These are phyloP conservation scores for Hipparchia semele DNA, from an alignment of 2,888 invertebrate species.

Conservation along the genomic window DNA sequence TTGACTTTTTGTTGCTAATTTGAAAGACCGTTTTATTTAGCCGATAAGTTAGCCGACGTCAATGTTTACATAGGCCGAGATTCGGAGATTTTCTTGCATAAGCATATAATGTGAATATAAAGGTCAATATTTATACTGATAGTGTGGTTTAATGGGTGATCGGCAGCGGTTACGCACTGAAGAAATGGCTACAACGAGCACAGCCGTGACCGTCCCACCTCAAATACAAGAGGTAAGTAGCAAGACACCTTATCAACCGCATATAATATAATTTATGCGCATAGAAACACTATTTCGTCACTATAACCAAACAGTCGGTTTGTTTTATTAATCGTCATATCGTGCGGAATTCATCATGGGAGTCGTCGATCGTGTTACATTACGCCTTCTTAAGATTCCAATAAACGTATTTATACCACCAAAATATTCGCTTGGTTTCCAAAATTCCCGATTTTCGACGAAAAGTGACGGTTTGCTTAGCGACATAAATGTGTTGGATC, in stretches of 20 bases:
- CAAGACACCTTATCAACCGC: constrained; percentile 35
- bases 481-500: constrained; percentile 89
- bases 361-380: constrained; percentile 22
- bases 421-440: constrained; percentile 28
- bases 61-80: constrained; percentile 10
- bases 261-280: constrained; percentile 29
- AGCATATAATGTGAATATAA: constrained; percentile 48
- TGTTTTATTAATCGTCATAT: constrained; percentile 1
- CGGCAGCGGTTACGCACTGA: constrained; percentile 53
- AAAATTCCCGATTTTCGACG: constrained; percentile 41
- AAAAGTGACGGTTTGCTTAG: constrained; percentile 81
- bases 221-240: constrained; percentile 68
- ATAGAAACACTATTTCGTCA: constrained; percentile 30
- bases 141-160: constrained; percentile 64
- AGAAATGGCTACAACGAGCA: constrained; percentile 77
- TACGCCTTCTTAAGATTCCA: constrained; percentile 33
- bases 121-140: constrained; percentile 43
- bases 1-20: constrained; percentile 3
- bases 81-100: constrained; percentile 3
- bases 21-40: not conserved
- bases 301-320: constrained; percentile 18
- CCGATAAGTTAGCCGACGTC: constrained; percentile 19
- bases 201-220: constrained; percentile 68
- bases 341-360: constrained; percentile 30
- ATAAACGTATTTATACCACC: constrained; percentile 16